A percentile compares a stretch with the other conserved stretches of the same genome.
Evolutionary conservation across 2,888 invertebrate genomes (phyloP).

Genomic region (Palloptera scutellata): DNA sequence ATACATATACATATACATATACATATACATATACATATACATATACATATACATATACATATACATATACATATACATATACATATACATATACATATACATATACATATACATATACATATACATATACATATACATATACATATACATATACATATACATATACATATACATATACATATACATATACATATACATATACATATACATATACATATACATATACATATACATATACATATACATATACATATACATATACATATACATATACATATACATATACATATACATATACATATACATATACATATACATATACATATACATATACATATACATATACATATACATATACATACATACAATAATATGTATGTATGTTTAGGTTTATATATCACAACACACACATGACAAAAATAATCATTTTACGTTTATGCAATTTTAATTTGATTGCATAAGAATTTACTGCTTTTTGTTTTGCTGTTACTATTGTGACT

Average conservation of each 20-base stretch:
- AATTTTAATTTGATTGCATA: too few relatives aligned
- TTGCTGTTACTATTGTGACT: too few relatives aligned
- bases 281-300: not conserved
- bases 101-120: not conserved
- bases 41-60: not conserved
- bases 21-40: not conserved
- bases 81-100: not conserved
- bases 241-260: not conserved
- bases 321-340: not conserved
- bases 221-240: not conserved
- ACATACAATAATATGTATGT: too few relatives aligned
- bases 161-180: not conserved
- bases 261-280: not conserved
- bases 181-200: not conserved
- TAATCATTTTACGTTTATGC: too few relatives aligned
- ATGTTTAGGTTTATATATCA: too few relatives aligned
- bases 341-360: not conserved
- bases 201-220: not conserved
- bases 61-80: not conserved
- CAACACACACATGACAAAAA: too few relatives aligned
- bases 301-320: not conserved
- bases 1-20: not conserved
- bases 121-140: not conserved
- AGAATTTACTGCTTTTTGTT: too few relatives aligned
- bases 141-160: not conserved